A percentile compares a stretch with the other conserved stretches of the same genome.
phyloP scores from a whole-genome alignment of 2,113 vertebrate genomes.

The Myrmophylax atrothorax region DNA sequence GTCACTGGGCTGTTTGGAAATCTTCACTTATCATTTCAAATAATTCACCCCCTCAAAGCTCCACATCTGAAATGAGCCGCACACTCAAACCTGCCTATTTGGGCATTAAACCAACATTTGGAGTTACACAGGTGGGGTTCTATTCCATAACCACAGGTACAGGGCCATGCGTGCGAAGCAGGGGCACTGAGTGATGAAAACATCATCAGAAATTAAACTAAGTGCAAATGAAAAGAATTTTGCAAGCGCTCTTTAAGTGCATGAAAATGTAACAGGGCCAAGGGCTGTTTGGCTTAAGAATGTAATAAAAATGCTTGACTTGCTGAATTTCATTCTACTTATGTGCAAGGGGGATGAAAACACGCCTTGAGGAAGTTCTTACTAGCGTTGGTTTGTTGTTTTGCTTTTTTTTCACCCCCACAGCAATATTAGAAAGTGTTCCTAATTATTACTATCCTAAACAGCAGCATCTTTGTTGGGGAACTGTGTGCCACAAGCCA shows the following conservation, averaged over 20 bases:
- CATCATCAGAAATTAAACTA: constrained; percentile 20
- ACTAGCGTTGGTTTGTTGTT: no score
- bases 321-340: neutral
- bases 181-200: neutral
- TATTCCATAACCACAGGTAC: neutral
- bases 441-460: neutral
- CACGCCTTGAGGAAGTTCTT: neutral
- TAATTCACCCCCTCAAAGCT: neutral
- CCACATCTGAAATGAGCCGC: neutral
- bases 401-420: accelerated
- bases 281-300: constrained; percentile 32
- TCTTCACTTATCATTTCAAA: neutral
- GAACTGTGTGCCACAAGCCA: accelerated
- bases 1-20: neutral
- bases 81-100: neutral
- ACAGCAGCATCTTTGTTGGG: neutral
- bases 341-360: neutral
- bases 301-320: neutral
- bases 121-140: neutral
- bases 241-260: neutral
- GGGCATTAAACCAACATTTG: neutral
- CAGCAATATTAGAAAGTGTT: neutral
- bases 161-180: accelerated
- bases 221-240: neutral
- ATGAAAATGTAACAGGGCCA: neutral